These are phyloP conservation scores for Eumeta japonica DNA, from an alignment of 1,140 invertebrate species.

Conservation along the genomic window DNA sequence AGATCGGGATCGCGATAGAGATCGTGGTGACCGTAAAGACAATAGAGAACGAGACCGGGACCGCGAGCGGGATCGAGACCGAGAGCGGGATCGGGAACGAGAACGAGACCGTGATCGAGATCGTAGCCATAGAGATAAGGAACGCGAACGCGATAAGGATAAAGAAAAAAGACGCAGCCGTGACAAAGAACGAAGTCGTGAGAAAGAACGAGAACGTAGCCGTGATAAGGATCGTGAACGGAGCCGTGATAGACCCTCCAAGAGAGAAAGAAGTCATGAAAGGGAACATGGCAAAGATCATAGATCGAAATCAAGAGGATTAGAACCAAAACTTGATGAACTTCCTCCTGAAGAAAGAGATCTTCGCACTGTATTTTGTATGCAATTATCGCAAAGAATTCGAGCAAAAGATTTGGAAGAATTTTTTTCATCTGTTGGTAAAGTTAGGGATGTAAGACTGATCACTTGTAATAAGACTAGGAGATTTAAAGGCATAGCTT, in stretches of 20 bases:
- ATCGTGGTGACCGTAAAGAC: slow-evolving; percentile 35
- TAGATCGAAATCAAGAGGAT: slow-evolving; percentile 43
- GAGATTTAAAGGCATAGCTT: slow-evolving; percentile 98
- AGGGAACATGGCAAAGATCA: slow-evolving; percentile 36
- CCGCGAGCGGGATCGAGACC: slow-evolving; percentile 22
- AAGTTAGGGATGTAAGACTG: slow-evolving; percentile 96
- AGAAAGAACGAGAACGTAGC: slow-evolving; percentile 40
- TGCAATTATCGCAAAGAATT: slow-evolving; percentile 93
- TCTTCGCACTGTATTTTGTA: slow-evolving; percentile 96
- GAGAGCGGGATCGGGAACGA: slow-evolving; percentile 39
- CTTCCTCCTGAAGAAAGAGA: slow-evolving; percentile 97
- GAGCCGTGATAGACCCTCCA: slow-evolving; percentile 26
- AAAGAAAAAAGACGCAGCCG: slow-evolving; percentile 22
- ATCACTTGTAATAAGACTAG: slow-evolving; percentile 99
- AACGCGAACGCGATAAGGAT: slow-evolving; percentile 23
- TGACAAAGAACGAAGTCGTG: slow-evolving; percentile 30
- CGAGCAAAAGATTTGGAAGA: slow-evolving; percentile 96
- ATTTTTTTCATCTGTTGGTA: slow-evolving; percentile 98
- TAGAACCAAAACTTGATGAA: slow-evolving; percentile 62
- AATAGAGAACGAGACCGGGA: slow-evolving; percentile 35
- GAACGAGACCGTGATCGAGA: slow-evolving; percentile 31
- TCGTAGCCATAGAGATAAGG: slow-evolving; percentile 27
- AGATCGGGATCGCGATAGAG: slow-evolving; percentile 18
- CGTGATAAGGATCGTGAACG: slow-evolving; percentile 36
- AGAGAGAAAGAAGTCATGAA: slow-evolving; percentile 26